A percentile compares a stretch with the other conserved stretches of the same genome.
phyloP scores from a whole-genome alignment of 2,113 vertebrate species.

The Ploceus nigricollis region DNA sequence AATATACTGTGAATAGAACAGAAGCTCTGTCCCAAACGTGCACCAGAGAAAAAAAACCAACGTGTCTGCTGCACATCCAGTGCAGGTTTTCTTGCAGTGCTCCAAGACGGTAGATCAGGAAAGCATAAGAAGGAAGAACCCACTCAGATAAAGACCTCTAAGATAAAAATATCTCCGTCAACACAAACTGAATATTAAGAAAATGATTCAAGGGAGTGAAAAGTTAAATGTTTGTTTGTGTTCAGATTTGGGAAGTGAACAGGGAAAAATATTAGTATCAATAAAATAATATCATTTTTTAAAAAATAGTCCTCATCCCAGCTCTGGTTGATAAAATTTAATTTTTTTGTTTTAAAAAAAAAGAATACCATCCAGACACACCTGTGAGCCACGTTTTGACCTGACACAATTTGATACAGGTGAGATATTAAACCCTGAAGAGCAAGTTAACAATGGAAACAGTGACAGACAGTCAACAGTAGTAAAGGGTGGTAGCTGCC shows the following conservation, averaged over 20 bases:
- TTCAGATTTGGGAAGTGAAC: background rate
- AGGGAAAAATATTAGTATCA: background rate
- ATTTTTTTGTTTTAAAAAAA: background rate
- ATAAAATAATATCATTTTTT: background rate
- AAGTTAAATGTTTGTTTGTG: background rate
- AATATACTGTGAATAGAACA: background rate
- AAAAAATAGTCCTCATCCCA: background rate
- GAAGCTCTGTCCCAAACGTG: background rate
- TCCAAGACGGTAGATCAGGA: background rate
- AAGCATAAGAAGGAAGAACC: background rate
- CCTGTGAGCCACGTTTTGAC: background rate
- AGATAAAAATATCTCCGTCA: background rate
- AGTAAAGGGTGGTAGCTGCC: background rate
- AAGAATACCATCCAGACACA: background rate
- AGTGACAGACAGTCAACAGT: background rate
- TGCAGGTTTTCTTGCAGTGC: background rate
- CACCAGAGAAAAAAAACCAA: background rate
- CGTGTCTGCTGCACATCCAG: background rate
- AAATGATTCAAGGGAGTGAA: background rate
- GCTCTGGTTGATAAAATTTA: background rate
- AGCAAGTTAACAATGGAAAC: background rate
- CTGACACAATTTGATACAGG: background rate
- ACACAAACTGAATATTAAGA: background rate
- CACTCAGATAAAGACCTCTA: background rate
- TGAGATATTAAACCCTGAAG: conserved; percentile 26